Evolutionary conservation across 2,797 vertebrate genomes (phyloP).

Genomic region (Sorex maritimensis): DNA sequence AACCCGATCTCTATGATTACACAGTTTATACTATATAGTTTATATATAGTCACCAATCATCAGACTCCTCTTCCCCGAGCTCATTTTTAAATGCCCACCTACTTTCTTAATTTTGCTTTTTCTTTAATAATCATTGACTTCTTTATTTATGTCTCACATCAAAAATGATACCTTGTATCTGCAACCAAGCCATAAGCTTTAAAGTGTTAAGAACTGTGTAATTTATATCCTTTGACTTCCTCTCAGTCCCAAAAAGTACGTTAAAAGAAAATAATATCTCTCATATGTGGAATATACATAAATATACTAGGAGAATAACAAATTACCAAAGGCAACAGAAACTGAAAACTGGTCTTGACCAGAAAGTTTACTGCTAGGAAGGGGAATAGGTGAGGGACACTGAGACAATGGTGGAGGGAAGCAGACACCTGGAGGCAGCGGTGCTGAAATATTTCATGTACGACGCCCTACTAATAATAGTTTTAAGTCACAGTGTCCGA

Average conservation of each 20-base stretch:
- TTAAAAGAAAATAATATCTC: neutral
- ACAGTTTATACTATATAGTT: neutral
- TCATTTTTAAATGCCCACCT: slow-evolving; percentile 33
- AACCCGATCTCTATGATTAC: slow-evolving; percentile 37
- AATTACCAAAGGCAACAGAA: too few relatives aligned
- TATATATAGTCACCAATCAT: slow-evolving; percentile 38
- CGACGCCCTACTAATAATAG: too few relatives aligned
- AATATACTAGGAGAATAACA: too few relatives aligned
- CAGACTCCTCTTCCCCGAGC: neutral
- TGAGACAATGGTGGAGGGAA: too few relatives aligned
- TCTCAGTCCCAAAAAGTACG: neutral
- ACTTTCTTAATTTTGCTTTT: slow-evolving; percentile 30
- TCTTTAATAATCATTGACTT: slow-evolving; percentile 2
- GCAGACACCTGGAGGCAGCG: too few relatives aligned
- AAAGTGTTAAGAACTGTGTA: neutral
- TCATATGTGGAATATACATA: too few relatives aligned
- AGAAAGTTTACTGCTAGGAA: too few relatives aligned
- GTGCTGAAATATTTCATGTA: too few relatives aligned
- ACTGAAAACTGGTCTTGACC: too few relatives aligned
- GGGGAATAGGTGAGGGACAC: too few relatives aligned
- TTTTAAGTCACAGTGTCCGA: too few relatives aligned
- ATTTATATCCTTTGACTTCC: neutral
- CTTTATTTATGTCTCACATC: slow-evolving; percentile 9
- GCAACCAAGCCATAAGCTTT: neutral
- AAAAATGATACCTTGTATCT: slow-evolving; percentile 42